These are phyloP conservation scores for Unio delphinus DNA, from an alignment of 2,888 invertebrate species.

Conservation along the genomic window DNA sequence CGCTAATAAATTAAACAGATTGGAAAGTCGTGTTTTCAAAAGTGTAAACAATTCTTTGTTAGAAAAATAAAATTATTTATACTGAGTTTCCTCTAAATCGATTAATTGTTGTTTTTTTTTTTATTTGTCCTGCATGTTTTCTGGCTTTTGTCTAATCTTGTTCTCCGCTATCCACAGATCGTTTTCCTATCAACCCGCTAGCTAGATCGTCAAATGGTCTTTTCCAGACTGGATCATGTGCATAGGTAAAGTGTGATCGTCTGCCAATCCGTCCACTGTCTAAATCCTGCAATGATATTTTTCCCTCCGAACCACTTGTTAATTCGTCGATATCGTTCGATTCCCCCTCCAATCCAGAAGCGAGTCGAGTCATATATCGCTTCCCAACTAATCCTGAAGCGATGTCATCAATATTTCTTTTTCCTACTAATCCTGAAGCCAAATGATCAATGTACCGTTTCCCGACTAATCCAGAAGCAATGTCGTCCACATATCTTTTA, in stretches of 20 bases:
- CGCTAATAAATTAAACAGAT: no score
- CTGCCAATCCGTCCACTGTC: constrained; percentile 11
- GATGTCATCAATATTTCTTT: constrained; percentile 8
- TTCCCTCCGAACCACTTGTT: constrained; percentile 8
- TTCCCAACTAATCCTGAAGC: constrained; percentile 16
- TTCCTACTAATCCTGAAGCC: constrained; percentile 12
- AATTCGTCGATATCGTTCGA: constrained; percentile 1
- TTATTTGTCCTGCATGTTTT: no score
- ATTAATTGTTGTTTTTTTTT: no score
- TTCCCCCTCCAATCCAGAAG: constrained; percentile 14
- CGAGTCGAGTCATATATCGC: constrained; percentile 6
- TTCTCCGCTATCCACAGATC: constrained; percentile 3
- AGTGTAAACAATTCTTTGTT: no score
- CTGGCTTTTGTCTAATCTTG: no score
- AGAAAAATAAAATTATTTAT: no score
- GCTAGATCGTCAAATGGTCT: constrained; percentile 3
- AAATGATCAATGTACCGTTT: constrained; percentile 10
- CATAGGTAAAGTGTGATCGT: constrained; percentile 1
- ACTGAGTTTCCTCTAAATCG: no score
- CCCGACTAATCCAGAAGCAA: constrained; percentile 12
- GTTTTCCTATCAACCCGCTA: constrained; percentile 6
- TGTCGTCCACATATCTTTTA: constrained; percentile 7
- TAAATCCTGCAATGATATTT: constrained; percentile 6
- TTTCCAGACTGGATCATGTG: constrained; percentile 8
- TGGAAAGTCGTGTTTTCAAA: no score